Evolutionary conservation across 1,140 invertebrate species (phyloP).

Genomic region (Aradophagus sp.): DNA sequence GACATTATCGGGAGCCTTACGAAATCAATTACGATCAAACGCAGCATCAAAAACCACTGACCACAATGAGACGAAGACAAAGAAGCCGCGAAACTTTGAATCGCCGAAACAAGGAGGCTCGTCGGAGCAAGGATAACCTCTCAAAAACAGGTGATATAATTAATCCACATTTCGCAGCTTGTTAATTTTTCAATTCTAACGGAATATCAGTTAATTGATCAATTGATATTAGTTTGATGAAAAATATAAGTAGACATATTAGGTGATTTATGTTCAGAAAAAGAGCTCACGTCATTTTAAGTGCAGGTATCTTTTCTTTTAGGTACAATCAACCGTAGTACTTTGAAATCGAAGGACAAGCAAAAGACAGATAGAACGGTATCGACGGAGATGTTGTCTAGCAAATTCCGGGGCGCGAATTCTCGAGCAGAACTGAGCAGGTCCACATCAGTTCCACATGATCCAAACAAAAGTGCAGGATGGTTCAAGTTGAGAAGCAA

Average conservation of each 20-base stretch:
- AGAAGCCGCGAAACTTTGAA: constrained; percentile 71
- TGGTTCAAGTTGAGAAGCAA: constrained; percentile 83
- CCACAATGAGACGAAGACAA: constrained; percentile 69
- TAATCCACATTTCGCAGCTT: too few species aligned
- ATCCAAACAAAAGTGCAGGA: constrained; percentile 81
- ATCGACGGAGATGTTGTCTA: constrained; percentile 78
- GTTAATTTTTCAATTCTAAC: too few species aligned
- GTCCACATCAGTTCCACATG: constrained; percentile 82
- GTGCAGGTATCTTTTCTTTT: constrained; percentile 51
- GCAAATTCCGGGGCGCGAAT: constrained; percentile 70
- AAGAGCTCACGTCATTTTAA: constrained; percentile 28
- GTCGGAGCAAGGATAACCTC: constrained; percentile 69
- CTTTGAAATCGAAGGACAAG: constrained; percentile 73
- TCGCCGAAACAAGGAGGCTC: constrained; percentile 67
- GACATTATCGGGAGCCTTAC: constrained; percentile 81
- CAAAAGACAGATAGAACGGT: constrained; percentile 75
- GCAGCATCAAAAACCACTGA: constrained; percentile 70
- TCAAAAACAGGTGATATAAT: constrained; percentile 70
- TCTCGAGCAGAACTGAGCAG: constrained; percentile 73
- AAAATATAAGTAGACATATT: background rate
- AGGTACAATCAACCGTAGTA: constrained; percentile 74
- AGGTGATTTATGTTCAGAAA: too few species aligned
- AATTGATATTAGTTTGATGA: background rate
- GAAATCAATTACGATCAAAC: constrained; percentile 87
- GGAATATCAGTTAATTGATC: too few species aligned